phyloP scores from a whole-genome alignment of 1,140 invertebrate species.

The Drosophila arawakana region DNA sequence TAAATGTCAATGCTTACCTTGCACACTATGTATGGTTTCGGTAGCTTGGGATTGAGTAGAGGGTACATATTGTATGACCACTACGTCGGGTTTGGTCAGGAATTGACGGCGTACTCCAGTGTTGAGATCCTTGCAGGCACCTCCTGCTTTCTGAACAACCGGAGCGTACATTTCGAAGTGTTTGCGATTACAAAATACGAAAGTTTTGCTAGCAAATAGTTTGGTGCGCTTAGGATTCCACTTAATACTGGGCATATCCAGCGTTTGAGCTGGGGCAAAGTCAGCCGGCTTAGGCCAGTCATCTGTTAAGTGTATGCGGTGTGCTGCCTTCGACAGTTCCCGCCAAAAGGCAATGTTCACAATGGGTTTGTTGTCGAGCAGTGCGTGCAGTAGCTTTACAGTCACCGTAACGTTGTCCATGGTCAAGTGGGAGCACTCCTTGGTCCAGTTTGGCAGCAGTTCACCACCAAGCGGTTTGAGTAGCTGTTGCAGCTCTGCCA shows the following conservation, averaged over 20 bases:
- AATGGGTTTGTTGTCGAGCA: slow-evolving; percentile 87
- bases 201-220: slow-evolving; percentile 87
- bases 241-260: slow-evolving; percentile 85
- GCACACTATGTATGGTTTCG: slow-evolving; percentile 84
- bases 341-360: slow-evolving; percentile 88
- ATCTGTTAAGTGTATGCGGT: slow-evolving; percentile 66
- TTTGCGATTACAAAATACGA: slow-evolving; percentile 87
- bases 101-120: slow-evolving; percentile 85
- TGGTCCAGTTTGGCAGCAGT: slow-evolving; percentile 66
- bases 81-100: slow-evolving; percentile 84
- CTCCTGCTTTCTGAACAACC: slow-evolving; percentile 84
- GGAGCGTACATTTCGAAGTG: slow-evolving; percentile 86
- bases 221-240: slow-evolving; percentile 85
- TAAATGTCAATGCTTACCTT: slow-evolving; percentile 71
- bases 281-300: slow-evolving; percentile 85
- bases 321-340: slow-evolving; percentile 85
- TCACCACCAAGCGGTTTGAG: slow-evolving; percentile 83
- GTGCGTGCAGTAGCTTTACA: slow-evolving; percentile 88
- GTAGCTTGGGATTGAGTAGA: slow-evolving; percentile 84
- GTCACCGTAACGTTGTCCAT: slow-evolving; percentile 89
- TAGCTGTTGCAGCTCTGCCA: slow-evolving; percentile 76
- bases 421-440: slow-evolving; percentile 87
- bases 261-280: slow-evolving; percentile 85
- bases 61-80: slow-evolving; percentile 85
- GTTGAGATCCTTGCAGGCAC: slow-evolving; percentile 84